Evolutionary conservation across 2,797 vertebrate species (phyloP).

Genomic region (Brachymystax lenok): DNA sequence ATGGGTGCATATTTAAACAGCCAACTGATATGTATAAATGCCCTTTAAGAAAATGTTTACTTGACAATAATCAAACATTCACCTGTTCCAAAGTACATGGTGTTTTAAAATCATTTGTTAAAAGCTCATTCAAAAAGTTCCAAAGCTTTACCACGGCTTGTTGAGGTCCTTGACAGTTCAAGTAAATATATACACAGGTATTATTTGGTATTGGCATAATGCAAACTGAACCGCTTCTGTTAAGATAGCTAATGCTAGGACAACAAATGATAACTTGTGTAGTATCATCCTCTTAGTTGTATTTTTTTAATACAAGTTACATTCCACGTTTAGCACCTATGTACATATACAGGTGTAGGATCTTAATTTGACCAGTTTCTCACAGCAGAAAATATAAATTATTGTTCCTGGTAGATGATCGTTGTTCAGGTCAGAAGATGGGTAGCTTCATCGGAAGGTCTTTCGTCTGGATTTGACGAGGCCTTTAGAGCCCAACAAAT

Average conservation of each 20-base stretch:
- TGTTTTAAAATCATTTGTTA: background rate
- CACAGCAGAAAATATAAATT: background rate
- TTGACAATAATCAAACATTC: too few relatives aligned
- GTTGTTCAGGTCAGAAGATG: slow-evolving; percentile 44
- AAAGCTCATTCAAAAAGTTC: background rate
- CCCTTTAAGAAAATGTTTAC: too few relatives aligned
- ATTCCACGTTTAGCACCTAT: background rate
- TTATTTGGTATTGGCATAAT: background rate
- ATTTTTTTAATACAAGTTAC: background rate
- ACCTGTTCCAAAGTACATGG: background rate
- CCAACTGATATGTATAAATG: background rate
- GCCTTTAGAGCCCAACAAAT: slow-evolving; percentile 41
- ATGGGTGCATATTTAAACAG: slow-evolving; percentile 31
- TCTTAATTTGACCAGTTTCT: background rate
- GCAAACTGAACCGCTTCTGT: background rate
- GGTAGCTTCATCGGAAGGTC: slow-evolving; percentile 48
- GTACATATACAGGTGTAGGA: background rate
- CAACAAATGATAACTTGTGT: background rate
- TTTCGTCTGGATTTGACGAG: slow-evolving; percentile 4
- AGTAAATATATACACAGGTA: background rate
- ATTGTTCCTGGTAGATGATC: background rate
- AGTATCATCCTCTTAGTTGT: background rate
- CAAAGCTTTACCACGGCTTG: background rate
- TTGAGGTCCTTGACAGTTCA: background rate
- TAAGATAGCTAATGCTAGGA: background rate